Conservation (phyloP, 1,140 invertebrate species). For the Galendromus occidentalis region DNA sequence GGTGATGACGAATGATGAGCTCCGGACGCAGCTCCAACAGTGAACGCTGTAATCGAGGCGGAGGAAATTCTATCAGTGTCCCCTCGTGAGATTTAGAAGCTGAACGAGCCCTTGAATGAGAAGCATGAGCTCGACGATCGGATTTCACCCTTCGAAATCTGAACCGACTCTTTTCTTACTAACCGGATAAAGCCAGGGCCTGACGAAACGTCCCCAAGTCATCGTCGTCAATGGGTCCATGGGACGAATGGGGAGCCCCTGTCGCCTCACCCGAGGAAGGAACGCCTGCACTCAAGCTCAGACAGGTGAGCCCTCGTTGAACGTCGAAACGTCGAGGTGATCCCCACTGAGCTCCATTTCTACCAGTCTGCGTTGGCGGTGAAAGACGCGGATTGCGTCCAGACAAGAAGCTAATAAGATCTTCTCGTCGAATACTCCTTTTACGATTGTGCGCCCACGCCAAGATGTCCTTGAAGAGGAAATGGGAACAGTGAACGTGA, state of each 20-base stretch:
- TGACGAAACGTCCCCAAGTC: constrained; percentile 53
- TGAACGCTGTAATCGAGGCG: background rate
- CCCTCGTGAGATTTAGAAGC: no score
- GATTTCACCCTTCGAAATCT: background rate
- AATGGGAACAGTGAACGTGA: no score
- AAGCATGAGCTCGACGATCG: no score
- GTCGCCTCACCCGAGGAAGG: constrained; percentile 18
- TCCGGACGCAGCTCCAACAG: background rate
- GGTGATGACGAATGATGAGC: background rate
- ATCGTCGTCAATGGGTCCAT: constrained; percentile 18
- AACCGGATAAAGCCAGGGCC: constrained; percentile 42
- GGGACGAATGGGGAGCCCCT: constrained; percentile 15
- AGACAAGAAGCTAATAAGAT: constrained; percentile 53
- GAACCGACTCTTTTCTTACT: constrained; percentile 7
- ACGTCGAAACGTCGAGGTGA: constrained; percentile 10
- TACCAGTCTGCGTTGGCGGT: constrained; percentile 35
- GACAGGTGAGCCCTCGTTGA: background rate
- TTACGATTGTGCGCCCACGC: constrained; percentile 53
- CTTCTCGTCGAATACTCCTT: constrained; percentile 48
- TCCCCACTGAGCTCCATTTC: constrained; percentile 27
- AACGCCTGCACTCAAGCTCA: constrained; percentile 16
- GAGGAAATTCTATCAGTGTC: no score
- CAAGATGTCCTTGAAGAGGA: constrained; percentile 37
- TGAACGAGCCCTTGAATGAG: no score
- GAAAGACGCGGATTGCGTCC: constrained; percentile 34